Conservation (phyloP, 2,797 vertebrate species). For the Fistularia commersonii region DNA sequence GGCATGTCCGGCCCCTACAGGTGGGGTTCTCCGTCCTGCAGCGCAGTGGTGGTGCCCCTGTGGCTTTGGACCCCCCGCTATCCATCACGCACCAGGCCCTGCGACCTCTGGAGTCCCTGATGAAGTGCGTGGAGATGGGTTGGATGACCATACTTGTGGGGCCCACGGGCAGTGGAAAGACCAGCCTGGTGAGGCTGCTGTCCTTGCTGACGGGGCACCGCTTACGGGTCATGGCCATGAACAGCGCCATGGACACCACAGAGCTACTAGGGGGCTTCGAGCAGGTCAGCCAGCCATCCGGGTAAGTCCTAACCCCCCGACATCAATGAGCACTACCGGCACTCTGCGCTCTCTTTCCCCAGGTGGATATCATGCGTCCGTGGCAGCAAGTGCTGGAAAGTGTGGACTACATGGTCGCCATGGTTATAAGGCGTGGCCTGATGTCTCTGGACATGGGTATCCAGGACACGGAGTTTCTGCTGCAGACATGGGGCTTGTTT, state of each 20-base stretch:
- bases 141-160: constrained; percentile 97
- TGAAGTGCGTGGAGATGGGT: constrained; percentile 96
- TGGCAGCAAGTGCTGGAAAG: constrained; percentile 89
- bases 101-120: constrained; percentile 87
- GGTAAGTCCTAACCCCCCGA: no score
- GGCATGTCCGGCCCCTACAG: constrained; percentile 51
- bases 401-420: constrained; percentile 80
- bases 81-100: constrained; percentile 88
- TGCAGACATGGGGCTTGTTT: constrained; percentile 91
- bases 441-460: constrained; percentile 81
- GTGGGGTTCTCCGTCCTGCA: constrained; percentile 90
- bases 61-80: constrained; percentile 72
- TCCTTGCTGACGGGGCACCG: constrained; percentile 88
- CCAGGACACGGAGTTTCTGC: constrained; percentile 87
- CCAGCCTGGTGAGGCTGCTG: constrained; percentile 87
- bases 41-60: constrained; percentile 79
- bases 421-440: constrained; percentile 84
- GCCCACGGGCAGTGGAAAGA: constrained; percentile 90
- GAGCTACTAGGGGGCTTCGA: constrained; percentile 97
- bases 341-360: constrained; percentile 1
- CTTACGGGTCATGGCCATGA: constrained; percentile 92
- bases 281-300: constrained; percentile 73
- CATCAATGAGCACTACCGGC: no score
- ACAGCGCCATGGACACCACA: constrained; percentile 95
- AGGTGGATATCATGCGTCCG: constrained; percentile 91